Conservation (phyloP, 1,140 invertebrate species). For the Coelopa frigida region DNA sequence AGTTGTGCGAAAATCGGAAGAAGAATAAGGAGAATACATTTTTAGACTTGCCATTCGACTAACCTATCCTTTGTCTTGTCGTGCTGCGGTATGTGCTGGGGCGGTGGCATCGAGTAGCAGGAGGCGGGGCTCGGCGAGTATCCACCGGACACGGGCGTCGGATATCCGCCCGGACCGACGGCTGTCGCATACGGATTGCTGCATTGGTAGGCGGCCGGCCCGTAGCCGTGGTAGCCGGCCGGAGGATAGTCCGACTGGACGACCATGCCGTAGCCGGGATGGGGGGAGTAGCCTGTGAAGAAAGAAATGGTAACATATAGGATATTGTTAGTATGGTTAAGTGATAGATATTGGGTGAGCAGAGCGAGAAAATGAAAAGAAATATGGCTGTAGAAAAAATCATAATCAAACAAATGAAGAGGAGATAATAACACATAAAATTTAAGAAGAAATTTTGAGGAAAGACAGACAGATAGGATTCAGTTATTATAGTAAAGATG, state of each 20-base stretch:
- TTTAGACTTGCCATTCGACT: slow-evolving; percentile 39
- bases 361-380: too few species aligned
- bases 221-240: slow-evolving; percentile 66
- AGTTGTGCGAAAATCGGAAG: too few species aligned
- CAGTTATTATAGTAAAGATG: too few species aligned
- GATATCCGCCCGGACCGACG: slow-evolving; percentile 50
- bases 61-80: slow-evolving; percentile 74
- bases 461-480: too few species aligned
- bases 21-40: too few species aligned
- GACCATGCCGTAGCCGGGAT: slow-evolving; percentile 73
- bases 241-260: slow-evolving; percentile 70
- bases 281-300: slow-evolving; percentile 67
- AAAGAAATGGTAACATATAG: slow-evolving; percentile 3
- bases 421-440: too few species aligned
- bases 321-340: background rate
- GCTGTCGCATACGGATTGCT: slow-evolving; percentile 44
- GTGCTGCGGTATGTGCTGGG: slow-evolving; percentile 62
- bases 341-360: too few species aligned
- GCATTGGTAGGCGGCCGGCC: slow-evolving; percentile 56
- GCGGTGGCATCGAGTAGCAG: slow-evolving; percentile 78
- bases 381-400: too few species aligned
- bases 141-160: slow-evolving; percentile 56
- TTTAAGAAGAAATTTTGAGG: too few species aligned
- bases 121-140: slow-evolving; percentile 62
- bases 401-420: too few species aligned